phyloP scores from a whole-genome alignment of 2,888 invertebrate genomes.

The Conistra vaccinii region DNA sequence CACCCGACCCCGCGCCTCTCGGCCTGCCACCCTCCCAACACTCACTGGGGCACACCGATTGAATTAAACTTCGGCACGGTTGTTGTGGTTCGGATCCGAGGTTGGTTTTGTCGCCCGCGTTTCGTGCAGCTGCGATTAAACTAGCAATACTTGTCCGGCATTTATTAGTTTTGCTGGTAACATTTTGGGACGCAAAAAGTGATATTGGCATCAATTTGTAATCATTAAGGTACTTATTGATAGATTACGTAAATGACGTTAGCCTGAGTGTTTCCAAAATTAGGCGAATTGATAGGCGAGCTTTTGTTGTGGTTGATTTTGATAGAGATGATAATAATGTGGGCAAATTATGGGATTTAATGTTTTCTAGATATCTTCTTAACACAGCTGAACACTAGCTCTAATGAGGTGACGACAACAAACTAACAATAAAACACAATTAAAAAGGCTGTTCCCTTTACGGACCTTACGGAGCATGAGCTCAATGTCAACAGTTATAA shows the following conservation, averaged over 20 bases:
- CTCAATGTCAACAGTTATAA: conserved; percentile 87
- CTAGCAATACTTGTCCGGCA: conserved; percentile 86
- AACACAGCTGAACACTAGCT: background rate
- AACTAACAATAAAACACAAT: conserved; percentile 57
- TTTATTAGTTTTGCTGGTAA: conserved; percentile 84
- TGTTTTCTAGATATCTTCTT: background rate
- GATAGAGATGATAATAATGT: background rate
- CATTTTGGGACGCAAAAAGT: conserved; percentile 65
- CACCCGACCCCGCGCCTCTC: conserved; percentile 53
- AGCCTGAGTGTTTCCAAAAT: background rate
- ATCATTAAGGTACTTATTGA: conserved; percentile 34
- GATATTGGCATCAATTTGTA: conserved; percentile 45
- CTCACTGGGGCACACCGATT: conserved; percentile 87
- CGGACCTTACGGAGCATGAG: conserved; percentile 66
- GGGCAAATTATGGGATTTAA: background rate
- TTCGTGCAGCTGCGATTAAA: conserved; percentile 88
- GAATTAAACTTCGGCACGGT: conserved; percentile 90
- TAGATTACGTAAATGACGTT: conserved; percentile 12
- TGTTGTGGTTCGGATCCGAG: conserved; percentile 88
- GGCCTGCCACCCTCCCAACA: conserved; percentile 68
- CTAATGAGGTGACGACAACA: conserved; percentile 50
- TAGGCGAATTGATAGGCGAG: background rate
- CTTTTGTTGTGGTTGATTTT: background rate
- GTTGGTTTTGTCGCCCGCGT: conserved; percentile 87
- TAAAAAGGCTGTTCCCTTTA: conserved; percentile 50